phyloP scores from a whole-genome alignment of 2,888 invertebrate species.

The Drosophila vallismaia region DNA sequence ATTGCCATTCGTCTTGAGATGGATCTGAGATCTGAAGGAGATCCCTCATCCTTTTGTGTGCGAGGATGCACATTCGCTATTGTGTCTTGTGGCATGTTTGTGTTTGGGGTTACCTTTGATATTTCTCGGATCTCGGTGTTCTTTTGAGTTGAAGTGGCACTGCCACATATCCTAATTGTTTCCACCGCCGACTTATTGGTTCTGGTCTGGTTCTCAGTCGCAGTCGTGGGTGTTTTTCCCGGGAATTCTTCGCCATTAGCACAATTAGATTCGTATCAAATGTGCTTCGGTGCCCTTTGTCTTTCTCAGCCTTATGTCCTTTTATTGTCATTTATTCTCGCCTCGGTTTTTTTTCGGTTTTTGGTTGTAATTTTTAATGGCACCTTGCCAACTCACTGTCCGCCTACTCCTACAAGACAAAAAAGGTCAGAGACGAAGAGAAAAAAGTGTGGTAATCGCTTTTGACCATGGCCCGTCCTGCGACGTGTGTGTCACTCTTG shows the following conservation, averaged over 20 bases:
- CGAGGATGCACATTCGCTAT: background rate
- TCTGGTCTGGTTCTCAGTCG: slow-evolving; percentile 12
- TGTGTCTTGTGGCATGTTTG: slow-evolving; percentile 31
- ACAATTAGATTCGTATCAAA: slow-evolving; percentile 80
- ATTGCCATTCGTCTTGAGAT: slow-evolving; percentile 38
- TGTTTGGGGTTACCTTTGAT: slow-evolving; percentile 28
- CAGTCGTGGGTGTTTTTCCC: slow-evolving; percentile 66
- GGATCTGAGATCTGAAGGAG: slow-evolving; percentile 19
- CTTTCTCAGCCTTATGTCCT: slow-evolving; percentile 37
- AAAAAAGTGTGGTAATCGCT: slow-evolving; percentile 76
- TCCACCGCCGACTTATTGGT: slow-evolving; percentile 28
- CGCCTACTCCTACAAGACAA: slow-evolving; percentile 57
- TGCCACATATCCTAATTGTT: slow-evolving; percentile 48
- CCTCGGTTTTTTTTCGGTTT: slow-evolving; percentile 61
- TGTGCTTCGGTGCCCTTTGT: slow-evolving; percentile 65
- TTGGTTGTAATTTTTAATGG: slow-evolving; percentile 77
- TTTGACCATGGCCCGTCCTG: slow-evolving; percentile 67
- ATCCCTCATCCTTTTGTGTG: slow-evolving; percentile 25
- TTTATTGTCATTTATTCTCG: slow-evolving; percentile 67
- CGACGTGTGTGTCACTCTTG: slow-evolving; percentile 75
- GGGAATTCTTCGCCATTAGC: slow-evolving; percentile 77
- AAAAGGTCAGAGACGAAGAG: slow-evolving; percentile 18
- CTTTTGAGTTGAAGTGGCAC: slow-evolving; percentile 44
- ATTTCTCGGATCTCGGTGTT: slow-evolving; percentile 5
- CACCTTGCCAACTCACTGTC: slow-evolving; percentile 81